Percentiles rank a stretch among this genome's conserved stretches.
phyloP scores from a whole-genome alignment of 2,888 invertebrate genomes.

The Perithous albicinctus region DNA sequence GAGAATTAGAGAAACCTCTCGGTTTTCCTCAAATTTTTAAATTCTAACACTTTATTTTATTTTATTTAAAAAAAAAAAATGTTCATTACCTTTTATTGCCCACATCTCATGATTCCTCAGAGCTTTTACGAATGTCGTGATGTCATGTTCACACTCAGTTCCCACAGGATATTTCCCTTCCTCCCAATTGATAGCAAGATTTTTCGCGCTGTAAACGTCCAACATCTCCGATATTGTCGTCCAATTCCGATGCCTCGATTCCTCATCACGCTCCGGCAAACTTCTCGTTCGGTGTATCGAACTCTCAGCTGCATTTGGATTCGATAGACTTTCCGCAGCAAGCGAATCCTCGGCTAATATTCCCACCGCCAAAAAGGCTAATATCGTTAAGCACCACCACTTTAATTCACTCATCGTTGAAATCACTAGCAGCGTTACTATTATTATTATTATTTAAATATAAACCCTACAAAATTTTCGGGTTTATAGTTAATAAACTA shows the following conservation, averaged over 20 bases:
- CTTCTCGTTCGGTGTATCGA: slow-evolving; percentile 74
- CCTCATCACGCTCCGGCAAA: slow-evolving; percentile 68
- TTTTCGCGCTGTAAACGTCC: slow-evolving; percentile 79
- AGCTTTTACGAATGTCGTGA: slow-evolving; percentile 79
- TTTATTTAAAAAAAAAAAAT: no score
- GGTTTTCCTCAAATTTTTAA: no score
- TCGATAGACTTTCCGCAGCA: slow-evolving; percentile 2
- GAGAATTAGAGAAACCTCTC: slow-evolving; percentile 34
- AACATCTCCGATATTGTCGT: slow-evolving; percentile 78
- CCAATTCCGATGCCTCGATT: slow-evolving; percentile 74
- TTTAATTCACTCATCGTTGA: slow-evolving; percentile 63
- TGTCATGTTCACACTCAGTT: slow-evolving; percentile 78
- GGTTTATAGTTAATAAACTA: not conserved
- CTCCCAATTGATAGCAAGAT: slow-evolving; percentile 85
- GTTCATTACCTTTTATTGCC: slow-evolving; percentile 82
- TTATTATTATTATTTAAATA: not conserved
- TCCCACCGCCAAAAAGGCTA: slow-evolving; percentile 37
- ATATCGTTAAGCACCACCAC: slow-evolving; percentile 56
- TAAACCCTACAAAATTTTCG: not conserved
- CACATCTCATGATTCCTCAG: slow-evolving; percentile 80
- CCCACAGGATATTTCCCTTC: slow-evolving; percentile 79
- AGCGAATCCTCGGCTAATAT: slow-evolving; percentile 51
- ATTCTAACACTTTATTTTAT: not conserved
- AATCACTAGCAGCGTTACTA: not conserved
- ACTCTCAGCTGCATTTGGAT: slow-evolving; percentile 45